Base-by-base conservation (phyloP, 2,888 invertebrate genomes). In the Clunio marinus region DNA sequence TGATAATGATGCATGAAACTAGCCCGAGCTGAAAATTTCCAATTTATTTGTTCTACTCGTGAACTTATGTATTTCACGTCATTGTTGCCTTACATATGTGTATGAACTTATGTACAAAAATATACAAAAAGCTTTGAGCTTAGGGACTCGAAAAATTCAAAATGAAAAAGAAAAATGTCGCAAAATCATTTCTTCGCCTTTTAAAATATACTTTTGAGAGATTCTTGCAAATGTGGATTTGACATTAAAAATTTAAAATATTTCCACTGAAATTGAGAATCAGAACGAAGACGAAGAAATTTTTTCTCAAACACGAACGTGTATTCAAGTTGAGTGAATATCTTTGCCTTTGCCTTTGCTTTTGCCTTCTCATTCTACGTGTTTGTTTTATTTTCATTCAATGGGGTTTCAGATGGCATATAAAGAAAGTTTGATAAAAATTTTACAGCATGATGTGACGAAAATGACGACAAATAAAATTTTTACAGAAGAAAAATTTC, bases 221-320 rank as follows among this genome's bases (percentile, higher is more conserved):
- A 8, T 8, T 32, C 32, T 32, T 32, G 41, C 41, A 41, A 41
- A 41, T 41, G 41, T 41, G 41, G 25, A 55, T 27, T 58, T 22
- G 37, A 37, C 37, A 62, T 62, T 62, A 62, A 62, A 62, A 62
- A 62, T 62, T 37, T 41, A 62, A 37, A 62, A 62, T 62, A 62
- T 62, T 62, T 41, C n/a, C 62, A 37, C 37, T 62, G 62, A 62
- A 62, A 41, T 62, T 24, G 41, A 41, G 41, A 41, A 41, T 41
- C 15, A 15, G n/a, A 15, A 41, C 10, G 41, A 5, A 15, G 41
- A 41, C n/a, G n/a, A n/a, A n/a, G n/a, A n/a, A n/a, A n/a, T n/a
- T 41, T 41, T 41, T 10, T 41, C 41, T 10, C 10, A 41, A n/a
- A 41, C 41, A 41, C 41, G 41, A 41, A 15, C n/a, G 10, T n/a